A percentile compares a stretch with the other conserved stretches of the same genome.
Evolutionary conservation across 2,113 vertebrate genomes (phyloP).

Genomic region (Hyla sarda): DNA sequence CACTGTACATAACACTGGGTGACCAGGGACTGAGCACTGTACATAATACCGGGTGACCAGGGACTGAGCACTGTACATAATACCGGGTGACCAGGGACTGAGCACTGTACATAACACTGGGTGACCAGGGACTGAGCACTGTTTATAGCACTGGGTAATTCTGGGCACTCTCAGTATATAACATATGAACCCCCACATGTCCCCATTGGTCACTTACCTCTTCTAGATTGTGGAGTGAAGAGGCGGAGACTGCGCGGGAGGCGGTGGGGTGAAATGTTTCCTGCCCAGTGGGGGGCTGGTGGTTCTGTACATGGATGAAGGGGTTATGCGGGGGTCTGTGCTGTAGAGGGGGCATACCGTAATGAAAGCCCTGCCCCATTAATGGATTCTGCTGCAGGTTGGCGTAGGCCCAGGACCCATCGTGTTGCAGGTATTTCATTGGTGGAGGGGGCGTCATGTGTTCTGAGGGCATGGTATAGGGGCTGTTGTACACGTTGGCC

Average conservation of each 20-base stretch:
- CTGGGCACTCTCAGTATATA: no score
- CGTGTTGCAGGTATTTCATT: slow-evolving; percentile 92
- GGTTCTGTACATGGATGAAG: slow-evolving; percentile 91
- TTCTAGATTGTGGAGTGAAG: slow-evolving; percentile 94
- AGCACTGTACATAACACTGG: neutral
- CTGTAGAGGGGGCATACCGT: slow-evolving; percentile 87
- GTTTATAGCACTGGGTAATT: no score
- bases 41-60: no score
- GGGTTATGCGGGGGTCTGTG: slow-evolving; percentile 89
- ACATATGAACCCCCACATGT: neutral
- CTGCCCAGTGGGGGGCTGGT: slow-evolving; percentile 83
- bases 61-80: no score
- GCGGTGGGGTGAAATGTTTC: slow-evolving; percentile 89
- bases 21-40: no score
- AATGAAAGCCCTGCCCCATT: slow-evolving; percentile 88
- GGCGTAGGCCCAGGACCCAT: slow-evolving; percentile 91
- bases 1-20: no score
- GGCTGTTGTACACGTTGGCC: slow-evolving; percentile 80
- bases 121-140: neutral
- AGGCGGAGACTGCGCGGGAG: slow-evolving; percentile 87
- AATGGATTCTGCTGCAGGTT: slow-evolving; percentile 88
- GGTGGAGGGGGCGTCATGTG: slow-evolving; percentile 83
- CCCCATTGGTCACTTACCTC: slow-evolving; percentile 81
- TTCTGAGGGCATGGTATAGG: slow-evolving; percentile 86
- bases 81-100: no score